Conservation (phyloP, 2,888 invertebrate species). For the Dichetophora obliterata region DNA sequence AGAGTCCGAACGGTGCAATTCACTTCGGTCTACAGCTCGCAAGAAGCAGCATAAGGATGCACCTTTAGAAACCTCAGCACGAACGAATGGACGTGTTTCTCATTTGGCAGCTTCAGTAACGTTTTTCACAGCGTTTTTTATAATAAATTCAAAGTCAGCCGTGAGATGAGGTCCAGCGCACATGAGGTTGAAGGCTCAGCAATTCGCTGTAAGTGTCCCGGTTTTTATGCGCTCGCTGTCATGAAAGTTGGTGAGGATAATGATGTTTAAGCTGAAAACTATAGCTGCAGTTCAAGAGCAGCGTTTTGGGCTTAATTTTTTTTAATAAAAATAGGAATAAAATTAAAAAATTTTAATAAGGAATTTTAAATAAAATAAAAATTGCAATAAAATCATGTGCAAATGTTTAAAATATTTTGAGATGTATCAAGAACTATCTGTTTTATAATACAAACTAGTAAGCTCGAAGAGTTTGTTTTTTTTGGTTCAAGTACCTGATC, state of each 20-base stretch:
- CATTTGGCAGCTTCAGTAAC: conserved; percentile 6
- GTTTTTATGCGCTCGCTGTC: neutral
- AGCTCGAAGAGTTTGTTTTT: too few species aligned
- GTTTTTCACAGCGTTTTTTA: conserved; percentile 15
- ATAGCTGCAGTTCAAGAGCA: too few species aligned
- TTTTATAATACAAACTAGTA: too few species aligned
- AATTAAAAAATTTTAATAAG: too few species aligned
- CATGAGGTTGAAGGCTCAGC: neutral
- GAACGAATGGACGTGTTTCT: conserved; percentile 20
- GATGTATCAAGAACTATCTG: too few species aligned
- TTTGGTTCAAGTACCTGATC: too few species aligned
- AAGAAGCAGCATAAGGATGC: neutral
- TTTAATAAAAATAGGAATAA: too few species aligned
- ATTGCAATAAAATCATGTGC: too few species aligned
- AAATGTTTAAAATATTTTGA: too few species aligned
- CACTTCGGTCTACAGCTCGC: neutral
- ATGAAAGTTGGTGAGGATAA: neutral
- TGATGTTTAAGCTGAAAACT: neutral
- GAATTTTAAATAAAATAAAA: too few species aligned
- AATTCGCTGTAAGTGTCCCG: neutral
- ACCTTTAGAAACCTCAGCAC: neutral
- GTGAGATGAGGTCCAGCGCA: conserved; percentile 7
- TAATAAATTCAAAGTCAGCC: conserved; percentile 25
- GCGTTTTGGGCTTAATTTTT: too few species aligned
- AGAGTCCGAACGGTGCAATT: neutral